phyloP scores from a whole-genome alignment of 2,888 invertebrate genomes.

The Meliscaeva auricollis region DNA sequence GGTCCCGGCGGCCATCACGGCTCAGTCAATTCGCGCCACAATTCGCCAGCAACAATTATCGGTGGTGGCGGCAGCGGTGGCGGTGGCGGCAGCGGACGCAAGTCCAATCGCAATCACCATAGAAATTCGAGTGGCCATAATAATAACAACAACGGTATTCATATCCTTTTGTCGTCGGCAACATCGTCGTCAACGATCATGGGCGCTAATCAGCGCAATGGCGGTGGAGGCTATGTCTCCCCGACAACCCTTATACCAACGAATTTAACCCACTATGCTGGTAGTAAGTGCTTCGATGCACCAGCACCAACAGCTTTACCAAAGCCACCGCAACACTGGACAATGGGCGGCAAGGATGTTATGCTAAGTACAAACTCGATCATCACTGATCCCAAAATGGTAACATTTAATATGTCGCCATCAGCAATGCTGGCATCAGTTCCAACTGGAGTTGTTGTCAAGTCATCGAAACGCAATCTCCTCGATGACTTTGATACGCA shows the following conservation, averaged over 20 bases:
- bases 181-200: conserved; percentile 54
- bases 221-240: conserved; percentile 78
- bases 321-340: conserved; percentile 92
- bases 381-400: conserved; percentile 72
- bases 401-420: conserved; percentile 46
- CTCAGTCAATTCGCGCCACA: conserved; percentile 79
- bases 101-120: conserved; percentile 68
- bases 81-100: conserved; percentile 69
- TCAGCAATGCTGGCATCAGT: conserved; percentile 80
- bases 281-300: conserved; percentile 93
- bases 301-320: conserved; percentile 92
- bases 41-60: conserved; percentile 81
- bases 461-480: conserved; percentile 82
- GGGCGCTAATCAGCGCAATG: conserved; percentile 66
- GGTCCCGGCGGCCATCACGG: conserved; percentile 73
- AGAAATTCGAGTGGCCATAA: conserved; percentile 77
- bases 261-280: conserved; percentile 86
- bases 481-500: conserved; percentile 85
- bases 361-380: conserved; percentile 73
- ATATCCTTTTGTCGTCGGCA: conserved; percentile 73
- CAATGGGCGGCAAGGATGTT: conserved; percentile 80
- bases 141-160: conserved; percentile 78
- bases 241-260: conserved; percentile 82
- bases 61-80: conserved; percentile 76
- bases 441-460: conserved; percentile 78